Base-by-base conservation (phyloP, 2,888 invertebrate species). In the Synergus laeviventris region DNA sequence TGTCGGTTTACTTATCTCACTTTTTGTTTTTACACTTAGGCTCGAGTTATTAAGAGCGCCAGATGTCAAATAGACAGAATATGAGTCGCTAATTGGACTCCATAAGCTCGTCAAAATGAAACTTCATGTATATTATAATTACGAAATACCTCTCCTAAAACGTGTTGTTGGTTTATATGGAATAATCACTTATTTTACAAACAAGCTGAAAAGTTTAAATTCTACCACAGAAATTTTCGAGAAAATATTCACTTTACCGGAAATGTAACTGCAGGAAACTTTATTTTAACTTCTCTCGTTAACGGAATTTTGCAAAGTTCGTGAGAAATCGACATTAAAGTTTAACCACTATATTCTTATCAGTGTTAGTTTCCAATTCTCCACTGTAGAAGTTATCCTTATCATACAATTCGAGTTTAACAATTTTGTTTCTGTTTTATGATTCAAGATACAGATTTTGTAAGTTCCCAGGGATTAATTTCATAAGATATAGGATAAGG, bases 1-100 rank as follows among this genome's bases (percentile, higher is more conserved):
- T 70, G 70, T 70, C 70, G 18, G 21, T 21, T 49, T 49, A n/a
- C 70, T 45, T 45, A 24, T 70, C 45, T 24, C 24, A 24, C 24
- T 16, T 45, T 66, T 49, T 31, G 21, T 39, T 64, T 64, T 39
- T 64, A 31, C n/a, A 49, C 70, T 70, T 49, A 49, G 31, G 49
- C 49, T 31, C 49, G 49, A 31, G 70, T 70, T 70, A 70, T 70
- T 70, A 70, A 49, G 70, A 70, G 49, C n/a, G 70, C 70, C 70
- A 70, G 70, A 70, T 70, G 70, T 70, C 70, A 70, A 49, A 70
- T 70, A 70, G 45, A 70, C 24, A 31, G 70, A 70, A 70, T 70
- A 70, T 70, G 70, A 70, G 70, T 24, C 45, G 45, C 49, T 70
- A 70, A 70, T 70, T 70, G 70, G 70, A 70, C n/a, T 31, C 31